phyloP scores from a whole-genome alignment of 2,888 invertebrate species.

The Lepidochitona cinerea region DNA sequence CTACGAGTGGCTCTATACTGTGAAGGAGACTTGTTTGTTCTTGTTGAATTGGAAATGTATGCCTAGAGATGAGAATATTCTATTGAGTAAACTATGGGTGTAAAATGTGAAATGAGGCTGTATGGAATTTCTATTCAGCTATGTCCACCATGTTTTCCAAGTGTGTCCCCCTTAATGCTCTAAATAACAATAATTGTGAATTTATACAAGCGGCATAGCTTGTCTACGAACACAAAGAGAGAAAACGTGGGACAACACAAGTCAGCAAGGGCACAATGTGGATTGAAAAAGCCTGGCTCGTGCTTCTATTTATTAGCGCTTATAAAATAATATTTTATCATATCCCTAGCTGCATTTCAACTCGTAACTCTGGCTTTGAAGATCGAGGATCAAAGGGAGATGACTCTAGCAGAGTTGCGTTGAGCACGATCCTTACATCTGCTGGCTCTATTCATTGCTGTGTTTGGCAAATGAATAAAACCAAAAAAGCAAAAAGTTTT shows the following conservation, averaged over 20 bases:
- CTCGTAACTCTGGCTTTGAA: not conserved
- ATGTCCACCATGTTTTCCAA: not conserved
- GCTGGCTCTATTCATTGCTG: not conserved
- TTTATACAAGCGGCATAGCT: constrained; percentile 3
- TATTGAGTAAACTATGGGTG: too few relatives aligned
- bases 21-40: too few relatives aligned
- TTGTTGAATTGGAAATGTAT: too few relatives aligned
- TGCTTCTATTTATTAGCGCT: not conserved
- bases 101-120: too few relatives aligned
- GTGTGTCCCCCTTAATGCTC: not conserved
- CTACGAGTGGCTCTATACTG: too few relatives aligned
- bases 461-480: not conserved
- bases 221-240: not conserved
- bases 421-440: not conserved
- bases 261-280: not conserved
- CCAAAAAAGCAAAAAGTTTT: not conserved
- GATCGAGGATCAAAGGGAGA: not conserved
- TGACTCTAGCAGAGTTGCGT: not conserved
- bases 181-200: constrained; percentile 1
- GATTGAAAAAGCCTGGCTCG: not conserved
- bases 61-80: too few relatives aligned
- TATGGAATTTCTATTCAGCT: not conserved
- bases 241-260: not conserved
- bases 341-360: not conserved
- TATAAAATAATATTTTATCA: constrained; percentile 9